Conservation (phyloP, 2,113 vertebrate genomes). For the Globicephala melas region DNA sequence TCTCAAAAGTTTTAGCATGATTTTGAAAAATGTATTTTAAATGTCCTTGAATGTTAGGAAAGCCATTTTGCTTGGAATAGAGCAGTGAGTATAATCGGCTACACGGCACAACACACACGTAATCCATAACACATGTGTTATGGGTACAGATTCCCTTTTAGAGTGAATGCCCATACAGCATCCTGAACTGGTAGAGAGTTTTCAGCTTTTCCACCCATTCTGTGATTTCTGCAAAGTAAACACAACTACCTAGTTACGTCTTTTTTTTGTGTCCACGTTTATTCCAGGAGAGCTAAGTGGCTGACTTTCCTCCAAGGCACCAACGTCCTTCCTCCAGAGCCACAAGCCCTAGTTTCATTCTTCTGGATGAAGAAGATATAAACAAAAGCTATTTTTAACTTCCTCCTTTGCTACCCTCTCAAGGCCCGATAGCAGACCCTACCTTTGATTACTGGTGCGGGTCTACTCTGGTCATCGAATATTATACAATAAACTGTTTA, state of each 20-base stretch:
- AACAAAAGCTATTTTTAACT: conserved; percentile 7
- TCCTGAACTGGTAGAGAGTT: not conserved
- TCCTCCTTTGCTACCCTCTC: conserved; percentile 20
- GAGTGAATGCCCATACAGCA: not conserved
- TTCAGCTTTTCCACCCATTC: not conserved
- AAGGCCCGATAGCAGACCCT: not conserved
- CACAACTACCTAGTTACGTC: not conserved
- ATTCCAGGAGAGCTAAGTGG: not conserved
- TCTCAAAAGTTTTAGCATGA: not conserved
- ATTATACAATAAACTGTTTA: conserved; percentile 86
- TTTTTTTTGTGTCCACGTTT: not conserved
- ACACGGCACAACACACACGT: fast-evolving
- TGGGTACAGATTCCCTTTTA: not conserved
- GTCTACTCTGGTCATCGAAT: conserved; percentile 78
- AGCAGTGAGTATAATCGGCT: not conserved
- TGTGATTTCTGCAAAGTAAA: not conserved
- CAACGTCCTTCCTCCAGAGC: not conserved
- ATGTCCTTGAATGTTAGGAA: not conserved
- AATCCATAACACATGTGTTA: not conserved
- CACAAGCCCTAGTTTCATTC: conserved; percentile 22
- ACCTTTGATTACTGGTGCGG: conserved; percentile 80
- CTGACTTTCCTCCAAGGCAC: not conserved
- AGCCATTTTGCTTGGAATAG: not conserved
- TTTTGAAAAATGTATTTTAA: conserved; percentile 30
- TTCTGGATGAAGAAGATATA: not conserved